phyloP scores from a whole-genome alignment of 92 coral and sea anemone species.

The Heteractis magnifica region DNA sequence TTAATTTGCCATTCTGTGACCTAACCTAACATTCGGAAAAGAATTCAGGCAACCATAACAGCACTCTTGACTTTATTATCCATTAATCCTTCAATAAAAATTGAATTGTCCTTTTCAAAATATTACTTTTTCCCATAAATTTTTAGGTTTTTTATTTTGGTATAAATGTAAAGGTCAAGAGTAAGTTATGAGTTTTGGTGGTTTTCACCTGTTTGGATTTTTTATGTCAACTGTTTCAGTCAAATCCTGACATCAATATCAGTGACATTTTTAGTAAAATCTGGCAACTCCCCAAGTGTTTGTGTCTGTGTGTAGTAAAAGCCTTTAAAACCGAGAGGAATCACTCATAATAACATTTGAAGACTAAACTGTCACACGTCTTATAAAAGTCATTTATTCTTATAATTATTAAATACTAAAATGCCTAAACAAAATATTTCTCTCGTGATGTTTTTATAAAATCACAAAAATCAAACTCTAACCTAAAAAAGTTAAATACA shows the following conservation, averaged over 20 bases:
- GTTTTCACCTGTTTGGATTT: neutral
- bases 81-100: too few species aligned
- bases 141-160: neutral
- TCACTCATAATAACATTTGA: constrained; percentile 28
- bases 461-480: neutral
- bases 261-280: neutral
- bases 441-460: neutral
- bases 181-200: neutral
- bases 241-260: neutral
- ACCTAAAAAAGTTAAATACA: constrained; percentile 10
- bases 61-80: too few species aligned
- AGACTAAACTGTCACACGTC: constrained; percentile 52
- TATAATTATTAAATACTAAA: neutral
- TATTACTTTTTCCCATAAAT: neutral
- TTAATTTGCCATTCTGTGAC: neutral
- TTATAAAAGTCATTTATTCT: neutral
- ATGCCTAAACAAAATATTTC: constrained; percentile 1
- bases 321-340: constrained; percentile 1
- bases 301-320: constrained; percentile 21
- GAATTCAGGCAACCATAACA: neutral
- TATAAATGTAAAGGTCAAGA: neutral
- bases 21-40: neutral
- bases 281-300: constrained; percentile 40
- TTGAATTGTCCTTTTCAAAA: too few species aligned
- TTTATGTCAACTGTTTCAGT: neutral